Evolutionary conservation across 2,888 invertebrate species (phyloP), one percentile per base, ranked within the genome.

Genomic region (Aphidius colemani): DNA sequence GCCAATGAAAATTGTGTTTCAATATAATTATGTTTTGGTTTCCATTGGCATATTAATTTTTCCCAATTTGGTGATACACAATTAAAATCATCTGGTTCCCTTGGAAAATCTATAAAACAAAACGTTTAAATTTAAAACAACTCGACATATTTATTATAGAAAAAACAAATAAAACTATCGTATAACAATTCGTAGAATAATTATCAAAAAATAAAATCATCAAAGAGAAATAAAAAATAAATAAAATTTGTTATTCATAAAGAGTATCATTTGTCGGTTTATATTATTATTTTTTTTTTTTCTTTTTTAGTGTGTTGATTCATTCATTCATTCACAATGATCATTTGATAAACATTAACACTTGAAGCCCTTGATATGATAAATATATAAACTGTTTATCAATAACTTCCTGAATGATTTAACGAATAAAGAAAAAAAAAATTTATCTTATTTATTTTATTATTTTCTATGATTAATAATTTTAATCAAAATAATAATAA

Each of bases 61-160:
- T 90, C 87, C 83, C 91, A 90, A 78, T 94, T 92, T 69, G 86
- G 84, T 9, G 92, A 90, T 57, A 88, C 82, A 76, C 95, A 95
- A 40, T 83, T 83, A 74, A 95, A 93, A 78, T 92, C 88, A 7
- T 83, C 81, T 3, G 93, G 89, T 70, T 85, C 80, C 65, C 84
- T 78, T 1, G 94, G 94, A 61, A 86, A 84, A 49, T 79, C 88
- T 88, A 76, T 56, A 82, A 81, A 61, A 63, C 63, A 68, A 67
- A 18, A 18, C 2, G 13, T 18, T 18, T 18, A 1, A 18, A 18
- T 18, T 18, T 18, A 1, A 18, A 18, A 18, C 1, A 18, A 18
- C 13, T 18, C 13, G 13, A 18, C 7, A 18, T 7, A 18, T 51
- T 18, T 30, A 18, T 7, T 3, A 18, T 51, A 7, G 30, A 8